Percentiles rank a stretch among this genome's conserved stretches.
phyloP scores from a whole-genome alignment of 2,797 vertebrate genomes.

The Caiman crocodilus region DNA sequence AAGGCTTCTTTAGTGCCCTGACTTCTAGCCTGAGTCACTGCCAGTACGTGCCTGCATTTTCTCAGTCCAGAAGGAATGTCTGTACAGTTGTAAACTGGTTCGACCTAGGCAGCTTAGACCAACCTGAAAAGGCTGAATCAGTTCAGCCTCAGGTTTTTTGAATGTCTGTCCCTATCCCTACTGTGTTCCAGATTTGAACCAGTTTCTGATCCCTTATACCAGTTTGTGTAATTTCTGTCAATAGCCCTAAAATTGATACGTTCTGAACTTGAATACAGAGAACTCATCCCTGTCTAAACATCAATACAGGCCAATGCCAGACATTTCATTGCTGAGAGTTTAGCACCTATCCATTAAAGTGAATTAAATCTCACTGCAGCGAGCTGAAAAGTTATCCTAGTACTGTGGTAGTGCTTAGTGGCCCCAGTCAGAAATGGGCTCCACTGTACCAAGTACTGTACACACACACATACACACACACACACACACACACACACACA shows the following conservation, averaged over 20 bases:
- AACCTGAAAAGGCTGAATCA: too few relatives aligned
- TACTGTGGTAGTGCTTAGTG: background rate
- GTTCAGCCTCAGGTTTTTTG: too few relatives aligned
- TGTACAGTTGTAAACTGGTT: too few relatives aligned
- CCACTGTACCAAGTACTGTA: background rate
- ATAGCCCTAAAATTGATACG: background rate
- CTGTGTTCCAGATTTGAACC: too few relatives aligned
- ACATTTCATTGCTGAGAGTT: constrained; percentile 20
- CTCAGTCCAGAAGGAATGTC: too few relatives aligned
- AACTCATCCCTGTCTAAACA: constrained; percentile 5
- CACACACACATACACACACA: background rate
- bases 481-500: background rate
- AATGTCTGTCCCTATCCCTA: too few relatives aligned
- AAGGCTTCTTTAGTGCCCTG: too few relatives aligned
- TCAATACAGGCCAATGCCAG: background rate
- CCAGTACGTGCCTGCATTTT: too few relatives aligned
- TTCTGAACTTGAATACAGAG: background rate
- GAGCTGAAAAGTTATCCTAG: background rate
- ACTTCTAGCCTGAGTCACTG: too few relatives aligned
- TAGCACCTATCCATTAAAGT: background rate
- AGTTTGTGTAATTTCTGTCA: too few relatives aligned
- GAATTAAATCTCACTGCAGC: background rate
- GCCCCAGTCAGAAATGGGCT: background rate
- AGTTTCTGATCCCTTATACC: too few relatives aligned
- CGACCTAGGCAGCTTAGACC: too few relatives aligned